Evolutionary conservation across 2,888 invertebrate genomes (phyloP), one percentile per base, ranked within the genome.

Genomic region (Apoda limacodes): DNA sequence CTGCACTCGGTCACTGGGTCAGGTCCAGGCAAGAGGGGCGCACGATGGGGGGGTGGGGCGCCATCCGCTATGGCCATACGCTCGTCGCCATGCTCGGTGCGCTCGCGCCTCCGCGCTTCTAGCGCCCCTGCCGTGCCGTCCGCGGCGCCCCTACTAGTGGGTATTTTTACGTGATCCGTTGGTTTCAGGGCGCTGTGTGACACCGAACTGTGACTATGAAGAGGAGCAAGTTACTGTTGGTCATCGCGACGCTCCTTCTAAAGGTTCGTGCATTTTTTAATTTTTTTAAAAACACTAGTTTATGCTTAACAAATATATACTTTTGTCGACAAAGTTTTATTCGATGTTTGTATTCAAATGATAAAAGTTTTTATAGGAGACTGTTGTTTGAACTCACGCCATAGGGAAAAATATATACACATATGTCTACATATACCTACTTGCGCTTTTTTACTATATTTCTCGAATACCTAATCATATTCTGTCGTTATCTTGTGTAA

Each of bases 1-100:
- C 46, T 60, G 69, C 69, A 72, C 59, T 74, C 66, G 76, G 81
- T 80, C 78, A 81, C 63, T 81, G 68, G 80, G 81, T 78, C 80
- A 67, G 35, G 37, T 32, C 35, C 30, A 31, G 30, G 32, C 35
- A 36, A 42, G 51, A 46, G 49, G 48, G 42, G 40, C 32, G 39
- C 15, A 30, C 28, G 14, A 28, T 17, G 22, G 11, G 14, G 38
- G 35, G 42, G 40, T 34, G 42, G 38, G 40, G 40, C 38, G 39
- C 40, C 33, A 40, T 35, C 34, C 37, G 23, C 30, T 32, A 40
- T 42, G 43, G 29, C 34, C 34, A 37, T 45, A 29, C 17, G 17
- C 7, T 25, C 3, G 48, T 47, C 48, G 58, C 50, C 46, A 62
- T 67, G 63, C 56, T 48, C 49, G 55, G 42, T 43, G 53, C 45